Evolutionary conservation across 2,113 vertebrate genomes (phyloP).

Genomic region (Calidris pygmaea): DNA sequence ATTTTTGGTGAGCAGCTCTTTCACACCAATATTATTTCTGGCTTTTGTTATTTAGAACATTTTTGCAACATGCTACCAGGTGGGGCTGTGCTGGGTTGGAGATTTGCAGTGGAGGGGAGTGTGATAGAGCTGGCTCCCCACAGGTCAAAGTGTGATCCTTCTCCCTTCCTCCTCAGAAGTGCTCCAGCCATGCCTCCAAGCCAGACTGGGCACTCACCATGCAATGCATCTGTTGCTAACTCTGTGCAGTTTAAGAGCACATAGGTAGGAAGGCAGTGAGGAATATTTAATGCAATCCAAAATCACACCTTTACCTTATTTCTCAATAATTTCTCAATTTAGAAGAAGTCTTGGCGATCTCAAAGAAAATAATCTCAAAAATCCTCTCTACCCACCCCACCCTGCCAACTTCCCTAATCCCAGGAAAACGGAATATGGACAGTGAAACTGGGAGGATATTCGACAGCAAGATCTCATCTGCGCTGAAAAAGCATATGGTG

Average conservation of each 20-base stretch:
- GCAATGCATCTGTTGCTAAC: neutral
- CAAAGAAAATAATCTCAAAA: neutral
- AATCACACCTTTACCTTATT: neutral
- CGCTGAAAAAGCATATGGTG: neutral
- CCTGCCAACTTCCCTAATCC: neutral
- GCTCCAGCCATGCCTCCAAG: too few relatives aligned
- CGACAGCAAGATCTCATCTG: neutral
- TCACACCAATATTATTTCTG: neutral
- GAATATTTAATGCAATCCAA: neutral
- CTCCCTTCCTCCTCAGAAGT: neutral
- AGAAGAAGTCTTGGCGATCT: neutral
- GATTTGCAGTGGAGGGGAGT: neutral
- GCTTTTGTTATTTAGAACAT: neutral
- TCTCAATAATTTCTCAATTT: neutral
- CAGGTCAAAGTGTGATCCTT: neutral
- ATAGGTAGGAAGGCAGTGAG: neutral
- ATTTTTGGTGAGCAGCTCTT: neutral
- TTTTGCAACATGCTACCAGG: neutral
- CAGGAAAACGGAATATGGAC: neutral
- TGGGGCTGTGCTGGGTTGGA: neutral
- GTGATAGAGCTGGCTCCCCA: neutral
- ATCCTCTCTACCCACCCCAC: neutral
- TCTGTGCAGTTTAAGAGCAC: neutral
- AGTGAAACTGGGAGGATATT: neutral
- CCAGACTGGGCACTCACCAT: accelerated